phyloP scores from a whole-genome alignment of 2,888 invertebrate genomes.

The Horisme vitalbata region DNA sequence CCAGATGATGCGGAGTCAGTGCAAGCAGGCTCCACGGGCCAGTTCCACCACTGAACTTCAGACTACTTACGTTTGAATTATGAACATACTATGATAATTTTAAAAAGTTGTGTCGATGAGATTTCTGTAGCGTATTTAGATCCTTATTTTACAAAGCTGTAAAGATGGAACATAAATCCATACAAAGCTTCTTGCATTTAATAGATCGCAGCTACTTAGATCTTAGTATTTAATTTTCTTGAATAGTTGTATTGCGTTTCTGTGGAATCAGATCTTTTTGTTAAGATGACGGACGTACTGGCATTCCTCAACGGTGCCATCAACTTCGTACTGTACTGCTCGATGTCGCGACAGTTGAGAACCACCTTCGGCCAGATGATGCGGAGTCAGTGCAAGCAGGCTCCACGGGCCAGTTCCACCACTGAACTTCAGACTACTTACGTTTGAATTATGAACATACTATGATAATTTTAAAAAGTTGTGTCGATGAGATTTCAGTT shows the following conservation, averaged over 20 bases:
- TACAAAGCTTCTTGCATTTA: too few relatives aligned
- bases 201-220: too few relatives aligned
- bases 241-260: too few relatives aligned
- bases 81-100: not conserved
- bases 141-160: too few relatives aligned
- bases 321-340: slow-evolving; percentile 96
- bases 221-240: too few relatives aligned
- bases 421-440: slow-evolving; percentile 86
- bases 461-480: too few relatives aligned
- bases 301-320: slow-evolving; percentile 96
- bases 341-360: slow-evolving; percentile 97
- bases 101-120: too few relatives aligned
- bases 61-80: slow-evolving; percentile 83
- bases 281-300: slow-evolving; percentile 94
- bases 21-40: slow-evolving; percentile 74
- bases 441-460: slow-evolving; percentile 59
- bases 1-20: slow-evolving; percentile 86
- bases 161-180: too few relatives aligned
- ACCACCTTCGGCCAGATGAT: slow-evolving; percentile 89
- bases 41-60: slow-evolving; percentile 84
- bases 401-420: slow-evolving; percentile 76
- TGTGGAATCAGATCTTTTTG: slow-evolving; percentile 88
- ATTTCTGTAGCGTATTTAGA: too few relatives aligned
- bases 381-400: slow-evolving; percentile 80
- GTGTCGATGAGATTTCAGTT: too few relatives aligned